Evolutionary conservation across 2,888 invertebrate species (phyloP).

Genomic region (Eupithecia inturbata): DNA sequence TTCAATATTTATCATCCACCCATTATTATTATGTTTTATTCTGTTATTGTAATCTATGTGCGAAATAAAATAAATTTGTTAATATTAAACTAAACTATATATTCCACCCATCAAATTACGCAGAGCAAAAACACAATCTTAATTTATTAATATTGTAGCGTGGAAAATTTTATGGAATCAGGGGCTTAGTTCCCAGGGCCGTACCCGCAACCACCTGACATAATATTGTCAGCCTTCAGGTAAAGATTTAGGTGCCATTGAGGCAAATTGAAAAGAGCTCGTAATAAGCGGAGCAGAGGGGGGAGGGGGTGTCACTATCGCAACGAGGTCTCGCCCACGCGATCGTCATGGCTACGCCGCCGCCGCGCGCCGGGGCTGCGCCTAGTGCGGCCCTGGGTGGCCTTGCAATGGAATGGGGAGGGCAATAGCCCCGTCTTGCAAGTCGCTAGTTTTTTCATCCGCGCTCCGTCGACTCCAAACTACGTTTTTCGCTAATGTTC

Average conservation of each 20-base stretch:
- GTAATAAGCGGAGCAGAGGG: constrained; percentile 63
- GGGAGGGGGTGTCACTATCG: constrained; percentile 73
- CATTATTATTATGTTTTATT: no score
- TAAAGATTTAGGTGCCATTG: constrained; percentile 75
- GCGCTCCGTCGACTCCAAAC: constrained; percentile 59
- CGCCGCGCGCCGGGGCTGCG: constrained; percentile 60
- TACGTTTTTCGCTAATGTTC: constrained; percentile 67
- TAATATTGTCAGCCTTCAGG: constrained; percentile 69
- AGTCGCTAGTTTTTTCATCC: constrained; percentile 65
- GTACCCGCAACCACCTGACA: constrained; percentile 50
- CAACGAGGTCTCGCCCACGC: constrained; percentile 71
- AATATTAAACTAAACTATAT: no score
- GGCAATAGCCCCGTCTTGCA: constrained; percentile 82
- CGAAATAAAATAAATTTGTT: no score
- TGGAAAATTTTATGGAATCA: constrained; percentile 42
- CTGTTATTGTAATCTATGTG: no score
- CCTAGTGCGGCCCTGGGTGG: constrained; percentile 82
- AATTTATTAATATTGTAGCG: constrained; percentile 21
- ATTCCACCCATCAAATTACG: constrained; percentile 11
- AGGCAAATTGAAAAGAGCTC: constrained; percentile 79
- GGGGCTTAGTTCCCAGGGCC: constrained; percentile 48
- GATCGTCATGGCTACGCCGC: constrained; percentile 74
- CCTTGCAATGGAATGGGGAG: constrained; percentile 84
- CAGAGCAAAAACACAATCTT: constrained; percentile 15
- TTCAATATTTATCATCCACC: constrained; percentile 22